A percentile compares a stretch with the other conserved stretches of the same genome.
These are phyloP conservation scores for Hypomecis punctinalis DNA, from an alignment of 2,888 invertebrate genomes.

Conservation along the genomic window DNA sequence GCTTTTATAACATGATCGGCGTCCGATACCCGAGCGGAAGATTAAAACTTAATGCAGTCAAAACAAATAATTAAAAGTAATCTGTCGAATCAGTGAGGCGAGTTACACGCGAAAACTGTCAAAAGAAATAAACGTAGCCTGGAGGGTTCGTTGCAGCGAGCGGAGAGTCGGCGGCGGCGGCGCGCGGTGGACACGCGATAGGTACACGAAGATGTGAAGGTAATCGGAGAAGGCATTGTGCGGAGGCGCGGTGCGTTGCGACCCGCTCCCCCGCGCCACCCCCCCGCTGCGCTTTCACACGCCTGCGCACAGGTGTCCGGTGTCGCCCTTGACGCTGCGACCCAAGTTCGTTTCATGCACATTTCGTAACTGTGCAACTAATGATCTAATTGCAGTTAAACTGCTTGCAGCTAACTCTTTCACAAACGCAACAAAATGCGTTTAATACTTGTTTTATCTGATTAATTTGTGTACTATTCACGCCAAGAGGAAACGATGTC, in stretches of 20 bases:
- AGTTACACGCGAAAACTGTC: conserved; percentile 73
- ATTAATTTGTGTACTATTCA: too few species aligned
- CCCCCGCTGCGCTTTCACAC: conserved; percentile 73
- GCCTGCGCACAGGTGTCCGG: conserved; percentile 82
- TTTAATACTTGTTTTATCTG: too few species aligned
- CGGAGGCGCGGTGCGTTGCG: conserved; percentile 80
- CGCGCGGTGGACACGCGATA: conserved; percentile 66
- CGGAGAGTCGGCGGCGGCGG: neutral
- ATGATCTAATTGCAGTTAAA: too few species aligned
- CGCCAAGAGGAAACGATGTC: too few species aligned
- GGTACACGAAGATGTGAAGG: conserved; percentile 74
- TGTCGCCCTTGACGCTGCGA: conserved; percentile 79
- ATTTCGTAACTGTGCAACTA: neutral
- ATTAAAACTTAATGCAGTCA: conserved; percentile 38
- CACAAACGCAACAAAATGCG: too few species aligned
- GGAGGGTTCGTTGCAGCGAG: conserved; percentile 57
- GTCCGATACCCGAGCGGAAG: conserved; percentile 29
- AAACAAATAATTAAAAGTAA: conserved; percentile 44
- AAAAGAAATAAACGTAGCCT: conserved; percentile 70
- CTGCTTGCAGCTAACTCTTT: too few species aligned
- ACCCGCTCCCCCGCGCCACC: conserved; percentile 47
- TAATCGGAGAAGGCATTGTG: conserved; percentile 83
- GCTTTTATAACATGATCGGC: conserved; percentile 29
- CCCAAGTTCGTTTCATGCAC: conserved; percentile 68
- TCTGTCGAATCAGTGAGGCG: conserved; percentile 67